Base-by-base conservation (phyloP, 2,888 invertebrate species). In the Venusia cambrica region DNA sequence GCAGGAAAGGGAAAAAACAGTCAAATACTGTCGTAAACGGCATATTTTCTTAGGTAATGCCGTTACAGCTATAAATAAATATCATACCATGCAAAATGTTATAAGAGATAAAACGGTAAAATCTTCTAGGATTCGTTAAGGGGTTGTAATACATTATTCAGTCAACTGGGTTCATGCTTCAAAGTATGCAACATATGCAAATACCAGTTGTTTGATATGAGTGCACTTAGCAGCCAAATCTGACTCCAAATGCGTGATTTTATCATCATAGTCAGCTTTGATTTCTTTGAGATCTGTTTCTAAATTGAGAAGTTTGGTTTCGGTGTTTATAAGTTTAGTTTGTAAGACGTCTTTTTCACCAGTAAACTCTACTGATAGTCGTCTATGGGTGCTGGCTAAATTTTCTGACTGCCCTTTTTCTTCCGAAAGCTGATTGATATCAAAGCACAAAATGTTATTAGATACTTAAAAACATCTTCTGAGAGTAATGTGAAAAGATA, bases 131-230 rank as follows among this genome's bases (percentile, higher is more conserved):
- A 29, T n/a, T n/a, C n/a, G n/a, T n/a, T n/a, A n/a, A n/a, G n/a
- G n/a, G n/a, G n/a, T n/a, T n/a, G n/a, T n/a, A n/a, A n/a, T n/a
- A n/a, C n/a, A n/a, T 20, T 42, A 46, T 42, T 38, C 41, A 16
- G n/a, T 42, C 33, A 31, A 28, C 17, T 17, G 22, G 42, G 34
- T 16, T 16, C 19, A 25, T 32, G 31, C 31, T 18, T 27, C 31
- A 45, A 44, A 38, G 18, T 17, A 28, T n/a, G n/a, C n/a, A n/a
- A n/a, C n/a, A n/a, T 35, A 7, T 8, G 19, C 11, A 54, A 57
- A 53, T 89, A 91, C 91, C 88, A 91, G 76, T 75, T 90, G 89
- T 55, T 90, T 89, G 48, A 92, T 89, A 64, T 89, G 87, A 57
- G 79, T 81, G 51, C 89, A 89, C 83, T 91, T 91, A 16, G 88